Base-by-base conservation (phyloP, 2,797 vertebrate species). In the Botia kubotai region DNA sequence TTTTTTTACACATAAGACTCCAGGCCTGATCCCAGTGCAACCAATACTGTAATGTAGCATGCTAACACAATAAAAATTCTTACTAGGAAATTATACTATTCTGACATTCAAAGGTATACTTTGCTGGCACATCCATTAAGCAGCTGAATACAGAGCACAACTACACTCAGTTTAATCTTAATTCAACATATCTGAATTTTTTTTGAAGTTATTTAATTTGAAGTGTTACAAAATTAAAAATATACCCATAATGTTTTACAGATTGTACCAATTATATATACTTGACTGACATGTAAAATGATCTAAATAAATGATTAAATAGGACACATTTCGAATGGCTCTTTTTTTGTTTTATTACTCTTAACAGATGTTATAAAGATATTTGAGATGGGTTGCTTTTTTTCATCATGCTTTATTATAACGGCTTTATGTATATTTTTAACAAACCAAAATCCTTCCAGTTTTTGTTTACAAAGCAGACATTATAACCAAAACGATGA, bases 391-490 rank as follows among this genome's bases (percentile, higher is more conserved):
- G 11, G 12, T 46, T 68, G 2, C 17, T 53, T 6, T 72, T 57
- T 6, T 57, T 72, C 13, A 21, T 58, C 0, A 23, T 6, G 6
- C 39, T 39, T 2, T 39, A 39, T 39, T 39, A 3, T 39, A 39
- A 39, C 39, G 6, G 7, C 2, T 6, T 8, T 39, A 8, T 29
- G 29, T 39, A 39, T 52, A 48, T 29, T 50, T 74, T 3, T 12
- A 48, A 75, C 23, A 33, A 50, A 75, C 10, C 43, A 63, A 62
- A 73, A 60, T 46, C 17, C 23, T 29, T 62, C 39, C 4, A 50
- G n/a, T 16, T 29, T 62, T 12, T 75, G 57, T 33, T 75, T 48
- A 29, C 57, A 50, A 75, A 75, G 23, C 72, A 75, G 2, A 48
- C 36, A 2, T 50, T 48, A 29, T 50, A 50, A 48, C 16, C 57